A percentile compares a stretch with the other conserved stretches of the same genome.
phyloP scores from a whole-genome alignment of 2,113 vertebrate genomes.

The Pipra filicauda region DNA sequence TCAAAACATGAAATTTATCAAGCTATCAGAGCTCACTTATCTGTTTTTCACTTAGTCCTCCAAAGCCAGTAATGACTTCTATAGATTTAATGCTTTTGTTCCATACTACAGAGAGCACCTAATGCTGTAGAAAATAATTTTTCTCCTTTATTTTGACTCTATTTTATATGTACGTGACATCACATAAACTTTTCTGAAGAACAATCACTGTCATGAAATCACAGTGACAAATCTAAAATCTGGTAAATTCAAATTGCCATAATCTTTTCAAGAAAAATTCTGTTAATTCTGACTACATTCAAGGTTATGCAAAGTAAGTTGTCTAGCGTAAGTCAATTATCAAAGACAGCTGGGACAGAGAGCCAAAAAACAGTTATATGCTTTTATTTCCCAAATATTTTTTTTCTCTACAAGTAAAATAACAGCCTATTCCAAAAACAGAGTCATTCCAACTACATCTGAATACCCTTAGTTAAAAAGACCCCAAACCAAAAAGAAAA shows the following conservation, averaged over 20 bases:
- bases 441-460: not conserved
- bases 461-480: not conserved
- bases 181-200: not conserved
- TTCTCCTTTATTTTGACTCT: not conserved
- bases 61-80: not conserved
- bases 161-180: not conserved
- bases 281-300: not conserved
- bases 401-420: not conserved
- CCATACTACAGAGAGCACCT: not conserved
- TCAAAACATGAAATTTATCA: not conserved
- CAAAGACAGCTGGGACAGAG: not conserved
- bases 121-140: not conserved
- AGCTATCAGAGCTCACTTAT: not conserved
- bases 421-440: not conserved
- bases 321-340: not conserved
- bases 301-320: not conserved
- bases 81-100: not conserved
- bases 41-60: not conserved
- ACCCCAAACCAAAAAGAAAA: not conserved
- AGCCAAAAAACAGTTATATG: accelerated
- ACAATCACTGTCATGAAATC: not conserved
- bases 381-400: not conserved
- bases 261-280: not conserved
- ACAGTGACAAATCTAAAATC: not conserved
- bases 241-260: not conserved